Percentiles rank a stretch among this genome's conserved stretches.
Evolutionary conservation across 2,888 invertebrate genomes (phyloP).

Genomic region (Troides oblongomaculatus): DNA sequence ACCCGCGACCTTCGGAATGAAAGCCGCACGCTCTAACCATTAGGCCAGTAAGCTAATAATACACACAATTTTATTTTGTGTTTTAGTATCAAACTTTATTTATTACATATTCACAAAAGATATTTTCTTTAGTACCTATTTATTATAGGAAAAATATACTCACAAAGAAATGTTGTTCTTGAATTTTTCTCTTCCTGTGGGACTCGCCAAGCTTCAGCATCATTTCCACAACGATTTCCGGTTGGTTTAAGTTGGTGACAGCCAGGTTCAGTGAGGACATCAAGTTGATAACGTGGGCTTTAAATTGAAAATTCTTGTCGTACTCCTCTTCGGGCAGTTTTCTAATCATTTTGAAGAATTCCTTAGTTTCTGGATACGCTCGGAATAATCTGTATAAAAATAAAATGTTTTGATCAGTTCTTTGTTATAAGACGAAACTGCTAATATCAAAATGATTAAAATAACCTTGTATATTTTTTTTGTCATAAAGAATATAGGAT

Average conservation of each 20-base stretch:
- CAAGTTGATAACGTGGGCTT: constrained; percentile 71
- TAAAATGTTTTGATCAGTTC: not conserved
- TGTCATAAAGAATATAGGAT: not conserved
- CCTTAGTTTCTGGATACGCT: constrained; percentile 61
- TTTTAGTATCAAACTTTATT: no score
- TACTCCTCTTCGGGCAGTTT: constrained; percentile 61
- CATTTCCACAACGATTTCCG: constrained; percentile 67
- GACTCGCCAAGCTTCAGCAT: constrained; percentile 71
- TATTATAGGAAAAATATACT: constrained; percentile 34
- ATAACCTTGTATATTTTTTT: not conserved
- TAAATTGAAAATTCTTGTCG: constrained; percentile 64
- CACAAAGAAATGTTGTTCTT: constrained; percentile 62
- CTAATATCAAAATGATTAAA: not conserved
- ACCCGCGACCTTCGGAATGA: no score
- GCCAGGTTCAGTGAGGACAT: constrained; percentile 67
- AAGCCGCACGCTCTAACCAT: no score
- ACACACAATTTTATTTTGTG: no score
- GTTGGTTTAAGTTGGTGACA: constrained; percentile 63
- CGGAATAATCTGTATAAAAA: constrained; percentile 49
- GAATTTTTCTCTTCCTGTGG: constrained; percentile 59
- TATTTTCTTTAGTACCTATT: not conserved
- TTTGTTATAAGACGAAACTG: not conserved
- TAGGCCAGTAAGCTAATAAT: no score
- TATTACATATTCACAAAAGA: not conserved
- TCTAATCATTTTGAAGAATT: constrained; percentile 67